These are phyloP conservation scores for Drosophila kokeensis DNA, from an alignment of 2,888 invertebrate genomes.

Conservation along the genomic window DNA sequence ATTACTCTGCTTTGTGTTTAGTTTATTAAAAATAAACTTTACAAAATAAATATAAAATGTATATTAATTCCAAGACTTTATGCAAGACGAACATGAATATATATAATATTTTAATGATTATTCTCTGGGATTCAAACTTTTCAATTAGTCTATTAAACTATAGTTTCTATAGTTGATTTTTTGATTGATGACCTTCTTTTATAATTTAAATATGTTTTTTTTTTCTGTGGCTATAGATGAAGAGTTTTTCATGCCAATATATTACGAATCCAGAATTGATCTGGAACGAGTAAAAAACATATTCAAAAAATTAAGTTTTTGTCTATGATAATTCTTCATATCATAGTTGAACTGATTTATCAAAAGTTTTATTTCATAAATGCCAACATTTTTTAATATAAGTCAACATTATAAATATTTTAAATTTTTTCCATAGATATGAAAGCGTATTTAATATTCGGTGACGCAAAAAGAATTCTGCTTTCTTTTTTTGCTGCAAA, in stretches of 20 bases:
- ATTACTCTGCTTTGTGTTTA: neutral
- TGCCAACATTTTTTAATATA: neutral
- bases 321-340: neutral
- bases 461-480: neutral
- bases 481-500: constrained; percentile 35
- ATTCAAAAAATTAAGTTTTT: neutral
- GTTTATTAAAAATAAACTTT: neutral
- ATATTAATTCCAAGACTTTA: neutral
- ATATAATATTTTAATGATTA: too few species aligned
- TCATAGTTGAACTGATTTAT: neutral
- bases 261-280: neutral
- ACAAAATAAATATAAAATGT: too few species aligned
- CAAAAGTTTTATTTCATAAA: neutral
- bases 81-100: neutral
- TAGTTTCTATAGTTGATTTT: neutral
- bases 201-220: neutral
- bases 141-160: neutral
- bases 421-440: neutral
- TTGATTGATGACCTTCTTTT: neutral
- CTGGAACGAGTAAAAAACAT: neutral
- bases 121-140: neutral
- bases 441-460: constrained; percentile 1
- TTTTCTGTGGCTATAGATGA: too few species aligned
- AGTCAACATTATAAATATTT: neutral
- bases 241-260: neutral